Conservation (phyloP, 2,888 invertebrate genomes). For the Xestia c-nigrum region DNA sequence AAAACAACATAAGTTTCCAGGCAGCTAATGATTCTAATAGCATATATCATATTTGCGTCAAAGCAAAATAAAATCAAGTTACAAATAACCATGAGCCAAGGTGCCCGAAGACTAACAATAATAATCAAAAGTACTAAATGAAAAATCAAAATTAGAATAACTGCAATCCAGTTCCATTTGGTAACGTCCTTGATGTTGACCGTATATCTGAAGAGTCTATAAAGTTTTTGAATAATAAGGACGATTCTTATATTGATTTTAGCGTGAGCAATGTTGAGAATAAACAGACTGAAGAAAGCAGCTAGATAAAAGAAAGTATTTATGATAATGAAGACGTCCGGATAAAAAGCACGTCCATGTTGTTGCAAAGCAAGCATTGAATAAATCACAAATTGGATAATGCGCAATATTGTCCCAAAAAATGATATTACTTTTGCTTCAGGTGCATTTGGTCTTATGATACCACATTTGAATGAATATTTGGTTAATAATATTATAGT, state of each 20-base stretch:
- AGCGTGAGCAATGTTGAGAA: neutral
- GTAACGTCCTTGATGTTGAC: neutral
- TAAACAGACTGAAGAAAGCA: neutral
- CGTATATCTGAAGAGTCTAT: neutral
- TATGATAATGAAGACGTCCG: neutral
- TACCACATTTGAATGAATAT: conserved; percentile 13
- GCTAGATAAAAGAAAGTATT: neutral
- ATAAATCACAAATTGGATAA: neutral
- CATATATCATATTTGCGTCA: conserved; percentile 24
- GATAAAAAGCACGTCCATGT: neutral
- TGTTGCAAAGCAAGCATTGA: accelerated
- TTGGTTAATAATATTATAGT: conserved; percentile 9
- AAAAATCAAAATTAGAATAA: conserved; percentile 1
- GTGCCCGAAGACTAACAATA: accelerated
- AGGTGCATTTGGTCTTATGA: neutral
- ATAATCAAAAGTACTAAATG: neutral
- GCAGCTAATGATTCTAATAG: conserved; percentile 7
- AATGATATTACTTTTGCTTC: conserved; percentile 1
- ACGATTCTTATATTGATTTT: conserved; percentile 8
- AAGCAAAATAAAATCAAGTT: neutral
- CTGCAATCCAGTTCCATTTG: conserved; percentile 27
- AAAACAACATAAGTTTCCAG: conserved; percentile 8
- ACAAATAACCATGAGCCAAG: neutral
- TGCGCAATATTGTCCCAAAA: conserved; percentile 7
- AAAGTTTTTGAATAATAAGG: neutral